Conservation (phyloP, 1,140 invertebrate genomes). For the Listronotus oregonensis region DNA sequence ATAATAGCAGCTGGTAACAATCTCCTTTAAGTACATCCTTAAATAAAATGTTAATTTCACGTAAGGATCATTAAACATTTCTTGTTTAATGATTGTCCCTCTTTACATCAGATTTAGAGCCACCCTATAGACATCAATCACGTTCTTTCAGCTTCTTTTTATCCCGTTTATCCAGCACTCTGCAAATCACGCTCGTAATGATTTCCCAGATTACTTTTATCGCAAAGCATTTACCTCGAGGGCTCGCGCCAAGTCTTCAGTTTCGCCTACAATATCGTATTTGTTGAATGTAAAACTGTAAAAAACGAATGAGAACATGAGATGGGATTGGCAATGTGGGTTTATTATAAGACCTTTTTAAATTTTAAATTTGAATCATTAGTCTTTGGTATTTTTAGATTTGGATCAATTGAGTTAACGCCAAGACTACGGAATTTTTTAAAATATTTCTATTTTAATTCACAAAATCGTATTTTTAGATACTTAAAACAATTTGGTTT, state of each 20-base stretch:
- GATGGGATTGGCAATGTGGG: no score
- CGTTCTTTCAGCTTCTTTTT: background rate
- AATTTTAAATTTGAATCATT: no score
- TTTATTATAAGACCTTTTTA: no score
- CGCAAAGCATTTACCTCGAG: background rate
- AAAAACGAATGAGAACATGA: background rate
- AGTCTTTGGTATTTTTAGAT: no score
- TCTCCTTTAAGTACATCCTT: no score
- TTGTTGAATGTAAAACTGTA: background rate
- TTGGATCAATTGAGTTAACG: no score
- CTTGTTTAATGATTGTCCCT: background rate
- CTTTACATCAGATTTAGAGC: slow-evolving; percentile 1
- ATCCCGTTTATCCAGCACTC: slow-evolving; percentile 8
- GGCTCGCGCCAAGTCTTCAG: background rate
- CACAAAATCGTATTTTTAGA: no score
- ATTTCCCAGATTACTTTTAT: slow-evolving; percentile 13
- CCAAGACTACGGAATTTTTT: no score
- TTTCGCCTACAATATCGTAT: background rate
- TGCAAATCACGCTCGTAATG: slow-evolving; percentile 11
- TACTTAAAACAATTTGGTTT: no score
- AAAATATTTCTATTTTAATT: no score
- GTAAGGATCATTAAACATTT: background rate
- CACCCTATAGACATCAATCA: slow-evolving; percentile 3
- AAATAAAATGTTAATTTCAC: background rate
- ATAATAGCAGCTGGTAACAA: no score